phyloP scores from a whole-genome alignment of 2,113 vertebrate genomes.

The Balaenoptera acutorostrata region DNA sequence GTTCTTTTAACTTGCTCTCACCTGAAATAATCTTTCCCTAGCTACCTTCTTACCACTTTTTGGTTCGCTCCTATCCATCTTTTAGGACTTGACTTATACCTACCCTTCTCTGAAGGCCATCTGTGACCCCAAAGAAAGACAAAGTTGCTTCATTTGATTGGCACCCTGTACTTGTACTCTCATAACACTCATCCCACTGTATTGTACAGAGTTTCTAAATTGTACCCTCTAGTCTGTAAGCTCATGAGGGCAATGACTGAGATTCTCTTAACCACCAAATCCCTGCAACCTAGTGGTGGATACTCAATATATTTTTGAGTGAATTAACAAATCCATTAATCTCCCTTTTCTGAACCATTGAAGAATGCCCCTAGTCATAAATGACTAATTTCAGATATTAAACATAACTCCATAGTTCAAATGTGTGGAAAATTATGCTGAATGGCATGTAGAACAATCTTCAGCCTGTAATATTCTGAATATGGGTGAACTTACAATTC shows the following conservation, averaged over 20 bases:
- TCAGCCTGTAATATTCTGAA: slow-evolving; percentile 13
- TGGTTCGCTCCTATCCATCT: not conserved
- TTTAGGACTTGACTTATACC: not conserved
- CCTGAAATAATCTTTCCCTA: not conserved
- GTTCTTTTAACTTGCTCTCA: not conserved
- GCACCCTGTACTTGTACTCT: not conserved
- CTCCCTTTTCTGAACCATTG: slow-evolving; percentile 8
- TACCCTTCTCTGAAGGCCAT: not conserved
- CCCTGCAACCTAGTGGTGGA: not conserved
- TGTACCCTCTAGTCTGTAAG: not conserved
- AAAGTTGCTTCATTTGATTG: not conserved
- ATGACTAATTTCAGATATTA: slow-evolving; percentile 21
- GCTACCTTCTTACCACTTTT: not conserved
- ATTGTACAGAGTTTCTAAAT: not conserved
- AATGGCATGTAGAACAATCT: not conserved
- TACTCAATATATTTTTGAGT: not conserved
- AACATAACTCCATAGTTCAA: not conserved
- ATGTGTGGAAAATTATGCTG: not conserved
- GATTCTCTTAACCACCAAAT: not conserved
- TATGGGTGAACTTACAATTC: not conserved
- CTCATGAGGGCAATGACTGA: not conserved
- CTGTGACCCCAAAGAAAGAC: not conserved
- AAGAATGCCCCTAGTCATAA: slow-evolving; percentile 8
- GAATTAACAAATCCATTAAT: not conserved
- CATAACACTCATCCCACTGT: not conserved